phyloP scores from a whole-genome alignment of 2,797 vertebrate genomes.

The Numenius phaeopus region DNA sequence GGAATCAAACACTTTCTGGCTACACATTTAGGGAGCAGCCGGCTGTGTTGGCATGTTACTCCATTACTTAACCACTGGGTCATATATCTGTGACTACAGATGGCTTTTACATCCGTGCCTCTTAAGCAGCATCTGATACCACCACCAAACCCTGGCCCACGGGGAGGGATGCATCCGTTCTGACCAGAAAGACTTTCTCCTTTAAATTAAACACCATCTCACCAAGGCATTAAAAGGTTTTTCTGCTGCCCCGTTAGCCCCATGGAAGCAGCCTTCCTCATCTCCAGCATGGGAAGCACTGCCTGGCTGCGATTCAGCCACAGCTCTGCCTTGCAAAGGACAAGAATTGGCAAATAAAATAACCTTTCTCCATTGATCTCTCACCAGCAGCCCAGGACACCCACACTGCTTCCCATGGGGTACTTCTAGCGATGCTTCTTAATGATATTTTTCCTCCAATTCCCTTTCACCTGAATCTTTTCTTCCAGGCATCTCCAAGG shows the following conservation, averaged over 20 bases:
- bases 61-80: slow-evolving; percentile 76
- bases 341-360: not conserved
- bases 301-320: not conserved
- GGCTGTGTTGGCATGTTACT: slow-evolving; percentile 62
- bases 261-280: not conserved
- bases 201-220: slow-evolving; percentile 55
- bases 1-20: slow-evolving; percentile 75
- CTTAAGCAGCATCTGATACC: slow-evolving; percentile 81
- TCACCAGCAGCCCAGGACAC: not conserved
- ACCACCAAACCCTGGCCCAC: not conserved
- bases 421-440: not conserved
- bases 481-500: not conserved
- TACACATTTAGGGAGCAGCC: slow-evolving; percentile 59
- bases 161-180: not conserved
- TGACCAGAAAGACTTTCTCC: slow-evolving; percentile 35
- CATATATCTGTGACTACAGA: slow-evolving; percentile 77
- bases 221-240: not conserved
- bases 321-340: not conserved
- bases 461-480: not conserved
- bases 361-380: not conserved
- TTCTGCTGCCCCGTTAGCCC: not conserved
- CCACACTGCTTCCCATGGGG: not conserved
- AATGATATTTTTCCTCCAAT: not conserved
- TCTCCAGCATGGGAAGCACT: not conserved
- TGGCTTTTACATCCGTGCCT: slow-evolving; percentile 66